A percentile compares a stretch with the other conserved stretches of the same genome.
Conservation (phyloP, 2,113 vertebrate species). For the Seriola aureovittata region DNA sequence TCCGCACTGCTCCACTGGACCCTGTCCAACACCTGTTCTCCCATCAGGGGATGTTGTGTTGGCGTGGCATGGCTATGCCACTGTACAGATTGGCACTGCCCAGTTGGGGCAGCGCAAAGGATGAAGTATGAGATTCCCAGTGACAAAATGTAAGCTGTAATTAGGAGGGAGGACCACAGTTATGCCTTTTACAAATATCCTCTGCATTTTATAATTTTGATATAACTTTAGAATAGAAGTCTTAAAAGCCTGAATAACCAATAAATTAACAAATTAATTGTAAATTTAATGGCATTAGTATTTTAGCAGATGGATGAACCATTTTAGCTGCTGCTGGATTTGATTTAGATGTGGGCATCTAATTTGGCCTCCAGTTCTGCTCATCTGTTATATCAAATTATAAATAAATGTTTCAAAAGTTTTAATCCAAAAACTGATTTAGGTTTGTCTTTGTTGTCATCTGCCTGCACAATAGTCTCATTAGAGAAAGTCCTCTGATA, state of each 20-base stretch:
- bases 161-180: constrained; percentile 56
- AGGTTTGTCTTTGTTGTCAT: not conserved
- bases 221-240: not conserved
- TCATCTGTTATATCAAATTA: constrained; percentile 16
- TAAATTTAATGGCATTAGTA: constrained; percentile 14
- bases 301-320: constrained; percentile 20
- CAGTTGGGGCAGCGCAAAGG: constrained; percentile 66
- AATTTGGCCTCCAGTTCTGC: not conserved
- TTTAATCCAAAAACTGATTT: not conserved
- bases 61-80: constrained; percentile 86
- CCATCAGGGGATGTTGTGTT: constrained; percentile 83
- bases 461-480: not conserved
- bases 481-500: not conserved
- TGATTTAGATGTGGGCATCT: constrained; percentile 9
- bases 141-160: constrained; percentile 69
- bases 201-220: constrained; percentile 15
- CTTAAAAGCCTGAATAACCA: not conserved
- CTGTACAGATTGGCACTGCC: constrained; percentile 79
- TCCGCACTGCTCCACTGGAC: constrained; percentile 81
- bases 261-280: not conserved
- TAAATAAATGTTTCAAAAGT: constrained; percentile 12
- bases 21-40: constrained; percentile 84
- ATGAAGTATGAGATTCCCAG: constrained; percentile 74
- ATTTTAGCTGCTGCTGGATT: not conserved
- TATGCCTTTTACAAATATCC: constrained; percentile 32